A percentile compares a stretch with the other conserved stretches of the same genome.
phyloP scores from a whole-genome alignment of 2,888 invertebrate genomes.

The Pristionchus japonicus region DNA sequence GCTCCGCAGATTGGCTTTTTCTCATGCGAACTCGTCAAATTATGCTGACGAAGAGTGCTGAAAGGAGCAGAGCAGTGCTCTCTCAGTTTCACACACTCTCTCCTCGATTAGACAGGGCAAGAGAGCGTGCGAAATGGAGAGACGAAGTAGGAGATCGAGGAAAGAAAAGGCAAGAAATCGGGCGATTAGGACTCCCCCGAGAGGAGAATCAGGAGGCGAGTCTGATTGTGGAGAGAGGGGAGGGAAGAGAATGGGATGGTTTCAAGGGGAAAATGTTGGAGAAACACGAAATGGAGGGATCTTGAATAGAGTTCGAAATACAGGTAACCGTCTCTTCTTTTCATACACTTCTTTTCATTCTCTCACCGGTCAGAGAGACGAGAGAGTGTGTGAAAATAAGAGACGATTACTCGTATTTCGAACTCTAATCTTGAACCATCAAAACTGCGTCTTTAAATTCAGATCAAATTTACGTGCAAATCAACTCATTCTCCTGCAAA shows the following conservation, averaged over 20 bases:
- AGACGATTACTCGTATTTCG: too few relatives aligned
- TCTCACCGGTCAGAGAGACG: too few relatives aligned
- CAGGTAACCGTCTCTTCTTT: too few relatives aligned
- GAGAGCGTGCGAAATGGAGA: background rate
- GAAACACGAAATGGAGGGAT: background rate
- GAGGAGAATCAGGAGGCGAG: background rate
- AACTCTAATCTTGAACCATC: background rate
- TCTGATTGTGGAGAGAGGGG: background rate
- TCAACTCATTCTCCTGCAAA: too few relatives aligned
- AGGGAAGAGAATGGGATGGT: background rate
- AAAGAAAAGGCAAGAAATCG: background rate
- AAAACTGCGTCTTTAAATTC: background rate
- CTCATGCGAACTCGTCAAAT: background rate
- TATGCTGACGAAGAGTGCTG: slow-evolving; percentile 19
- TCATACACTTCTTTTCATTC: too few relatives aligned
- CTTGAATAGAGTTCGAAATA: background rate
- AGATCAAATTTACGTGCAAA: too few relatives aligned
- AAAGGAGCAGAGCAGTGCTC: background rate
- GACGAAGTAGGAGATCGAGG: background rate
- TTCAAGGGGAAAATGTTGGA: background rate
- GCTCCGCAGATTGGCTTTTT: background rate
- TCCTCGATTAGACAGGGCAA: background rate
- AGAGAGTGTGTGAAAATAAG: too few relatives aligned
- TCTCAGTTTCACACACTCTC: background rate
- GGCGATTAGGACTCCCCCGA: slow-evolving; percentile 10